Conservation (phyloP, 2,113 vertebrate genomes). For the Calypte anna region DNA sequence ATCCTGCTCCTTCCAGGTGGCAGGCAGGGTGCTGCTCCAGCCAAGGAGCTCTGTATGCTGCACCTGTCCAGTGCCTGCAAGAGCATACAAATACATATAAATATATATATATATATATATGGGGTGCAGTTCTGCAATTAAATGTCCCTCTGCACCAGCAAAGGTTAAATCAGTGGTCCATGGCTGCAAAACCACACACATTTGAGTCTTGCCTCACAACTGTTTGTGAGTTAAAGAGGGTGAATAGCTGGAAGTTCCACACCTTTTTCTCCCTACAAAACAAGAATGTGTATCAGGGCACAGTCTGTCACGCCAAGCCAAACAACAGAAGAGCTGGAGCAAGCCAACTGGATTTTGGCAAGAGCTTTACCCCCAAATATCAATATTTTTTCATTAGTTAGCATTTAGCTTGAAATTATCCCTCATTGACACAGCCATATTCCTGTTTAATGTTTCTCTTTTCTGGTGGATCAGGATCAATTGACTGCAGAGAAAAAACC, state of each 20-base stretch:
- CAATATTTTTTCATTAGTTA: neutral
- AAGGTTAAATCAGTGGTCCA: neutral
- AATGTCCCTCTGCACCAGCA: neutral
- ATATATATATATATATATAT: too few relatives aligned
- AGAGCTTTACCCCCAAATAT: neutral
- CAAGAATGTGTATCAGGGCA: accelerated
- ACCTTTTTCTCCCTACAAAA: neutral
- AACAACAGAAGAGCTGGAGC: neutral
- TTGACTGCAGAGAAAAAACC: neutral
- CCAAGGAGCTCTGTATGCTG: accelerated
- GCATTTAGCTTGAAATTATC: neutral
- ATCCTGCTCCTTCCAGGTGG: accelerated
- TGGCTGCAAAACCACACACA: neutral
- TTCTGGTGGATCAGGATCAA: neutral
- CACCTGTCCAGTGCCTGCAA: neutral
- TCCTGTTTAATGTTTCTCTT: neutral
- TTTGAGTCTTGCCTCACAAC: neutral
- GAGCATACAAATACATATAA: neutral
- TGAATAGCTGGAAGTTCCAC: neutral
- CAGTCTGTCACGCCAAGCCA: neutral
- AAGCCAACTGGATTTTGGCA: neutral
- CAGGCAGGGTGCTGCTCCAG: neutral
- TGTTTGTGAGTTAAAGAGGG: neutral
- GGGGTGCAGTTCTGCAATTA: neutral
- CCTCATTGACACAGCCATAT: neutral